Conservation (phyloP, 2,888 invertebrate genomes). For the Plagodis pulveraria region DNA sequence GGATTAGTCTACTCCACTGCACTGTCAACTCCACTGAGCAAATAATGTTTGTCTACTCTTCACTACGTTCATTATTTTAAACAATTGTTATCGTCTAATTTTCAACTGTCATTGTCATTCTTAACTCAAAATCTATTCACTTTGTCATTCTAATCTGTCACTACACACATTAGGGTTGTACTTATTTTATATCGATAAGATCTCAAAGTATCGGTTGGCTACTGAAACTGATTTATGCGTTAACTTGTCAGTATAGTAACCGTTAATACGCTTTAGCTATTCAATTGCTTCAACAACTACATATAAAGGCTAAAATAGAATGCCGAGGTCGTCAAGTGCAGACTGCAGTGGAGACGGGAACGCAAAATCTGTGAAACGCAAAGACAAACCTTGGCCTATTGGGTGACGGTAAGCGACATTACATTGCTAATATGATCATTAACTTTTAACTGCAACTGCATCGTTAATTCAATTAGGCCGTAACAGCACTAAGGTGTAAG, state of each 20-base stretch:
- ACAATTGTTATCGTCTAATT: too few relatives aligned
- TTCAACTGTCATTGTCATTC: conserved; percentile 19
- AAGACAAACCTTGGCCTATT: conserved; percentile 41
- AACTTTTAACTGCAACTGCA: conserved; percentile 24
- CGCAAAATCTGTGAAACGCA: conserved; percentile 23
- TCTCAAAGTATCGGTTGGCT: conserved; percentile 9
- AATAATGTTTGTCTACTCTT: too few relatives aligned
- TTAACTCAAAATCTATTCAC: conserved; percentile 20
- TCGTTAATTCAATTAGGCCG: conserved; percentile 12
- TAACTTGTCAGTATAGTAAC: background rate
- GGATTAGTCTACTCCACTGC: too few relatives aligned
- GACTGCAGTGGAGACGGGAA: conserved; percentile 32
- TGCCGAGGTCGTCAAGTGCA: conserved; percentile 38
- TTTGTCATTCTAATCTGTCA: conserved; percentile 38
- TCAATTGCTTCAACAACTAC: conserved; percentile 9
- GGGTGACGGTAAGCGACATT: conserved; percentile 27
- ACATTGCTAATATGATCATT: conserved; percentile 7
- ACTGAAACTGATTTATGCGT: conserved; percentile 6
- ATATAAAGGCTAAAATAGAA: conserved; percentile 37
- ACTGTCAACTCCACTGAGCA: too few relatives aligned
- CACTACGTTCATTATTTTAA: too few relatives aligned
- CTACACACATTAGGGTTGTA: conserved; percentile 32
- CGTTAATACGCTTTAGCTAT: conserved; percentile 23
- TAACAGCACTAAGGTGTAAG: conserved; percentile 7
- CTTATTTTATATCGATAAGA: conserved; percentile 28